A percentile compares a stretch with the other conserved stretches of the same genome.
phyloP scores from a whole-genome alignment of 2,797 vertebrate genomes.

The Malacoraja senta region DNA sequence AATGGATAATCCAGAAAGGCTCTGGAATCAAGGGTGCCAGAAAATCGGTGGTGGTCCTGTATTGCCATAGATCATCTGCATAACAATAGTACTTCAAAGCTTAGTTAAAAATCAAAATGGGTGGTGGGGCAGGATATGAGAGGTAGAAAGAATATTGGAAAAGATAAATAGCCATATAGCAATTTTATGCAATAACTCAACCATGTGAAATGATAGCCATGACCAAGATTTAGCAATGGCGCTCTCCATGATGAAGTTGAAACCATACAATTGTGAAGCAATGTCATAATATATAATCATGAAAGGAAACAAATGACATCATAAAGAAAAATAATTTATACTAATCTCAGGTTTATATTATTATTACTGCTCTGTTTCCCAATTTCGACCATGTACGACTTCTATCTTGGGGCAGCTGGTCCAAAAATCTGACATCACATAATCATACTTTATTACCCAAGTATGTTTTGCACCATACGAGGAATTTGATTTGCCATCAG shows the following conservation, averaged over 20 bases:
- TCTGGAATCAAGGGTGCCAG: too few species aligned
- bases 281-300: neutral
- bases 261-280: neutral
- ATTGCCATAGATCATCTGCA: neutral
- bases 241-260: neutral
- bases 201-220: neutral
- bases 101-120: neutral
- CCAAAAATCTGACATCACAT: too few species aligned
- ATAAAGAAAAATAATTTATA: neutral
- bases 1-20: too few species aligned
- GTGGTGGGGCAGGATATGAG: neutral
- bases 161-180: neutral
- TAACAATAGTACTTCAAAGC: neutral
- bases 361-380: neutral
- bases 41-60: too few species aligned
- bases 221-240: neutral
- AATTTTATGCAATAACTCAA: neutral
- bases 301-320: neutral
- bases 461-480: too few species aligned
- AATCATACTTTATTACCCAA: too few species aligned
- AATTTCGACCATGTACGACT: neutral
- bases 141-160: too few species aligned
- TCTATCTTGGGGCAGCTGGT: too few species aligned
- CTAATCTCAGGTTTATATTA: neutral
- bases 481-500: too few species aligned